These are phyloP conservation scores for Gallinago stenura DNA, from an alignment of 2,797 vertebrate genomes.

Conservation along the genomic window DNA sequence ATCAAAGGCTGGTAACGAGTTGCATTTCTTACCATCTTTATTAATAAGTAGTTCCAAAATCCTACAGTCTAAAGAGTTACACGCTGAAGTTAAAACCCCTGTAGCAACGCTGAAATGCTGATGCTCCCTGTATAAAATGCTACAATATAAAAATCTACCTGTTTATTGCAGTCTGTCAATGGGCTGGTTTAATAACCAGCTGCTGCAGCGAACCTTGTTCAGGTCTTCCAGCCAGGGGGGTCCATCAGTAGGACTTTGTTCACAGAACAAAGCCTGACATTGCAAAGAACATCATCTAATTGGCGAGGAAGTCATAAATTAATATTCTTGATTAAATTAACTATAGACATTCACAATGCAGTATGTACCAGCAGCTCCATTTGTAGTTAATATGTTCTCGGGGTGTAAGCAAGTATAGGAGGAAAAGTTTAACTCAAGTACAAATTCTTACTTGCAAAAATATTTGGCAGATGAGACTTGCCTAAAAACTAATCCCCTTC, in stretches of 20 bases:
- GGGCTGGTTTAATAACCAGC: background rate
- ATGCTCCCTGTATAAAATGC: background rate
- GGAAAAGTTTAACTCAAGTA: background rate
- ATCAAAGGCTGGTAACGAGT: background rate
- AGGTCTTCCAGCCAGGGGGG: background rate
- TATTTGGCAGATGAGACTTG: background rate
- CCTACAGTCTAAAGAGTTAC: background rate
- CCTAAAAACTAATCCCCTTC: background rate
- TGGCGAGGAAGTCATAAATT: background rate
- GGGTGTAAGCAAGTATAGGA: background rate
- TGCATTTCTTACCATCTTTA: background rate
- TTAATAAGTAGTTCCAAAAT: background rate
- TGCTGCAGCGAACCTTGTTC: background rate
- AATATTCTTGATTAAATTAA: background rate
- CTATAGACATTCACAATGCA: background rate
- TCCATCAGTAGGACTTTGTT: background rate
- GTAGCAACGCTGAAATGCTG: background rate
- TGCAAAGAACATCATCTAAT: background rate
- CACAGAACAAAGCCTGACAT: background rate
- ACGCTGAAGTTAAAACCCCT: background rate
- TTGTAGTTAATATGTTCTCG: background rate
- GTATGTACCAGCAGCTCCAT: background rate
- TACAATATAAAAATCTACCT: background rate
- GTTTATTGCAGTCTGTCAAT: background rate
- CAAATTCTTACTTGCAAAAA: constrained; percentile 14